Evolutionary conservation across 2,113 vertebrate genomes (phyloP), one percentile per base, ranked within the genome.

Genomic region (Platichthys flesus): DNA sequence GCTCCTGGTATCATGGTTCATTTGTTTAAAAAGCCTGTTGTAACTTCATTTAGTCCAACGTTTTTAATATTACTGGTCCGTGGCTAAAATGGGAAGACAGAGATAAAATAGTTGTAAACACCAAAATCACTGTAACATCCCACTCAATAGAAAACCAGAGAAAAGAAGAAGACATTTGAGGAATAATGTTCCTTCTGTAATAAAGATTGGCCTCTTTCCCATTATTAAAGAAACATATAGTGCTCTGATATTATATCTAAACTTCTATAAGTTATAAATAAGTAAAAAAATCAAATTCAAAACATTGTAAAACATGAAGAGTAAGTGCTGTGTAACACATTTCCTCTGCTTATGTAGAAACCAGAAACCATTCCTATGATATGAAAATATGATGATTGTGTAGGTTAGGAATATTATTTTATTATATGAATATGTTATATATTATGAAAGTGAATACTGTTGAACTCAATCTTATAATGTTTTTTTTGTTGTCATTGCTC

Each of bases 81-180:
- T 71, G 65, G 83, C 88, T 90, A 68, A 59, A 87, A 67, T 26
- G 67, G 58, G 24, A 76, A 89, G 59, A 88, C 73, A 84, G 66
- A 89, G 15, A 73, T 31, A 21, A 67, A 71, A 84, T 40, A 52
- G 3, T n/a, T 51, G 40, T 72, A 49, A 79, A 65, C 10, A 71
- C 3, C 26, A 15, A 66, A 65, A 23, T 52, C 18, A 65, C 54
- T 35, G 9, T 8, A 37, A 62, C 12, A 64, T 54, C 5, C 4
- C 49, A 51, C 24, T 24, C 4, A 56, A n/a, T 26, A 20, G 7
- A 63, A 57, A 60, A 58, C 4, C 26, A 3, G 2, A 2, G 10
- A 37, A 35, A 57, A 70, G 2, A 79, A n/a, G 5, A 64, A 76
- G 60, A 81, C 52, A 71, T 71, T 47, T 81, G 61, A 80, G 64